Evolutionary conservation across 2,113 vertebrate species (phyloP), one percentile per base, ranked within the genome.

Genomic region (Symphodus melops): DNA sequence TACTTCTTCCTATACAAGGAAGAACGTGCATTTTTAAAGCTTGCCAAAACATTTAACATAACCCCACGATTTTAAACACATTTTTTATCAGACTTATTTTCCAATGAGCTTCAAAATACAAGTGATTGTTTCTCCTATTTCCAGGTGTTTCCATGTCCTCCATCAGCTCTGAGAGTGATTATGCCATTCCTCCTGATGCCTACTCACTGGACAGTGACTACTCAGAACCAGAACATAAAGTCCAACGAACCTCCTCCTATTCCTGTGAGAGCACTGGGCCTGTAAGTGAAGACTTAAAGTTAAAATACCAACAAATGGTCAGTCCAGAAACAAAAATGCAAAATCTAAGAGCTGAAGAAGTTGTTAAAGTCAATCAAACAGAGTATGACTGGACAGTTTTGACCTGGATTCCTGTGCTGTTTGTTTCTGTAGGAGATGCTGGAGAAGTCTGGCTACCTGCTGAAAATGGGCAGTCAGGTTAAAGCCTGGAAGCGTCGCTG

Each of bases 111-210:
- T 33, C 28, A 33, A 33, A 33, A 33, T 33, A 33, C 28, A 5
- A 33, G 28, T 33, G 28, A 33, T 33, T 33, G 28, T 33, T 33
- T 53, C 21, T 58, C 39, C 28, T 56, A 17, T 42, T 20, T n/a
- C 49, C 14, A 97, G 96, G 96, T 39, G 95, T 96, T 23, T 97
- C 96, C 57, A 94, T 96, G 94, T 97, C 96, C n/a, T 97, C 96
- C 1, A 79, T 97, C 79, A 96, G 96, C 90, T 97, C 96, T 0
- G 96, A 97, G 85, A 95, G 96, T 62, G 96, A 97, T 83, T 97
- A 97, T 52, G 96, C 96, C 75, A 96, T 97, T 57, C 96, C 96
- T 37, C 96, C 96, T 3, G 96, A 97, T 42, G 96, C 96, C 67
- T 96, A 85, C 75, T 96, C 95, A 41, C 82, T 97, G 90, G 95